A percentile compares a stretch with the other conserved stretches of the same genome.
Evolutionary conservation across 2,888 invertebrate species (phyloP).

Genomic region (Lithosia quadra): DNA sequence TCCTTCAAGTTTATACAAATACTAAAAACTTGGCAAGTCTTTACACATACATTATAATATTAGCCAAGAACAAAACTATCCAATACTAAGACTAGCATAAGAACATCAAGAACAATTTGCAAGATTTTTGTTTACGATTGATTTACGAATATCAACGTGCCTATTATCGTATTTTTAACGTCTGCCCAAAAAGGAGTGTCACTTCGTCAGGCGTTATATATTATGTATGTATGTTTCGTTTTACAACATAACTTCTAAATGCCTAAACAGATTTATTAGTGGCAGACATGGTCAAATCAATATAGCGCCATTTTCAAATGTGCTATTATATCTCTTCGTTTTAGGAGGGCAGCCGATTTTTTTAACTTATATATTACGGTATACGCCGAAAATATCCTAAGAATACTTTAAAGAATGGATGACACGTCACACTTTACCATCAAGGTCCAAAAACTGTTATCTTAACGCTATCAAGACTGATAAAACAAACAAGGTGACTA

Average conservation of each 20-base stretch:
- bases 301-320: too few relatives aligned
- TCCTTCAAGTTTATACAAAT: background rate
- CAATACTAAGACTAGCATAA: background rate
- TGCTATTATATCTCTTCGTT: too few relatives aligned
- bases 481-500: constrained; percentile 37
- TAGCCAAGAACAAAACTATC: background rate
- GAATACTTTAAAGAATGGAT: background rate
- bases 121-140: background rate
- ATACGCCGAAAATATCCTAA: background rate
- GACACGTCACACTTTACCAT: constrained; percentile 19
- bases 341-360: background rate
- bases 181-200: too few relatives aligned
- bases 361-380: background rate
- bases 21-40: constrained; percentile 1
- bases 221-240: background rate
- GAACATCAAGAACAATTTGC: background rate
- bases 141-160: too few relatives aligned
- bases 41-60: background rate
- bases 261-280: background rate
- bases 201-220: background rate
- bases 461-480: constrained; percentile 49
- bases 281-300: too few relatives aligned
- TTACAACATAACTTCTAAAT: background rate
- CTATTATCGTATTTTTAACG: too few relatives aligned
- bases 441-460: constrained; percentile 48